Percentiles rank a stretch among this genome's conserved stretches.
Evolutionary conservation across 2,113 vertebrate species (phyloP).

Genomic region (Chlamydotis undulata): DNA sequence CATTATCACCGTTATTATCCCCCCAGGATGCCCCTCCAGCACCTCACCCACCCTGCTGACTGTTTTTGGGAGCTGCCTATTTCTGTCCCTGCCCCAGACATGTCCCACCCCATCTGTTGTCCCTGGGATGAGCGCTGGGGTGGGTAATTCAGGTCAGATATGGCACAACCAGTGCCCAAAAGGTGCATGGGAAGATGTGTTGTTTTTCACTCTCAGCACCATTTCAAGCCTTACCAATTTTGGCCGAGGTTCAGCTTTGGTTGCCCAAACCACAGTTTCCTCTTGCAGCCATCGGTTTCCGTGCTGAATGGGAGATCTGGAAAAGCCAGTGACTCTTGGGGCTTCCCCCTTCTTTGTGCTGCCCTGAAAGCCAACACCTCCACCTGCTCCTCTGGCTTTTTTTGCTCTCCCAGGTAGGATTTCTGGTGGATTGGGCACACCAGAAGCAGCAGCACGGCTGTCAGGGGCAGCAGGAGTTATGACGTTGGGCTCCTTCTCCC

Average conservation of each 20-base stretch:
- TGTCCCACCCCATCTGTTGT: background rate
- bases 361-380: background rate
- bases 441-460: background rate
- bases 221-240: background rate
- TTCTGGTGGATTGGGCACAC: background rate
- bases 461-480: background rate
- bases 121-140: background rate
- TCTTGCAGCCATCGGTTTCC: background rate
- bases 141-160: background rate
- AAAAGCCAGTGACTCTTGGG: background rate
- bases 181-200: background rate
- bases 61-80: background rate
- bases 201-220: background rate
- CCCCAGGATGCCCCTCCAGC: background rate
- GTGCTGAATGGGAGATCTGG: fast-evolving
- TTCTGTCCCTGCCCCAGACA: background rate
- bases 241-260: background rate
- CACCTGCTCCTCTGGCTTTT: background rate
- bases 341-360: background rate
- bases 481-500: background rate
- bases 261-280: background rate
- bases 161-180: background rate
- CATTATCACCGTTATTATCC: background rate
- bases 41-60: background rate
- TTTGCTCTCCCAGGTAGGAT: background rate